Base-by-base conservation (phyloP, 2,797 vertebrate species). In the Erethizon dorsatum region DNA sequence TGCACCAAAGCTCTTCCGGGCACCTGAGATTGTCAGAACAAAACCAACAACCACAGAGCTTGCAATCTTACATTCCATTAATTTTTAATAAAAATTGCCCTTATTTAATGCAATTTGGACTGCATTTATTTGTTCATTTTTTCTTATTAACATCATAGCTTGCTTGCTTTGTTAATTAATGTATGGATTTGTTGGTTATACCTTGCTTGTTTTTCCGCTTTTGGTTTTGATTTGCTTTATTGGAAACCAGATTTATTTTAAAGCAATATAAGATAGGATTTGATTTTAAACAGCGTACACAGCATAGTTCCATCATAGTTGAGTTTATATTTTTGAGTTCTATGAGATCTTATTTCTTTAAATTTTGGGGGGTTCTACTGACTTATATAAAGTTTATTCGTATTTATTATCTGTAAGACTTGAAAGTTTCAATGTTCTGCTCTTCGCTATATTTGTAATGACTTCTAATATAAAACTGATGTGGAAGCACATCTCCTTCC, bases 171-270 rank as follows among this genome's bases (percentile, higher is more conserved):
- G 13, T 67, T 89, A 89, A 80, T 84, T 80, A n/a, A 26, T 73
- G 37, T 33, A 22, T 61, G 91, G 7, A 22, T 79, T 67, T 92
- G 9, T 61, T 88, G 24, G 0, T 9, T 75, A 17, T 37, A 69
- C 2, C 4, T 94, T 69, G 85, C 63, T 13, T 59, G 11, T 71
- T 56, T 90, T 92, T 71, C 41, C 0, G 45, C 14, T 80, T 92
- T 91, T 45, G 87, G 41, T 79, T 33, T 88, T n/a, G 33, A 24
- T 84, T 83, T 88, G 57, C 83, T 89, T 92, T 67, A 45, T n/a
- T 82, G 26, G 63, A 90, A 10, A 28, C 15, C 6, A 82, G 26
- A 17, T n/a, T 52, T 37, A 10, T 86, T 71, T 56, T 59, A 13
- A n/a, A 85, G 20, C 5, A 75, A 26, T 5, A 47, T 67, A 50